These are phyloP conservation scores for Bothrops jararaca DNA, from an alignment of 2,113 vertebrate genomes.

Conservation along the genomic window DNA sequence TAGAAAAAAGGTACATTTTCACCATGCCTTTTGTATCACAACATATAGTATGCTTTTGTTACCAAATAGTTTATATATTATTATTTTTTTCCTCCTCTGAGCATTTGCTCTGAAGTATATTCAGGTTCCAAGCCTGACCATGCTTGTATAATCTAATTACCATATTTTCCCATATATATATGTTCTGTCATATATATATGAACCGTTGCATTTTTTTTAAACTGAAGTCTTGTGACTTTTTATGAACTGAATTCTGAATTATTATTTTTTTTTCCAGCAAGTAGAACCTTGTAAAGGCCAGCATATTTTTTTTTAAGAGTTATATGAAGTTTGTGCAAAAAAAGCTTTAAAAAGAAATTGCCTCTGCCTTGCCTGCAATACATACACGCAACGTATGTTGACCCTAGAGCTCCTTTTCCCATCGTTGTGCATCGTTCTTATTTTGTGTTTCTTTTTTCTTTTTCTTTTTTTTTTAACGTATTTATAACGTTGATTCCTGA, in stretches of 20 bases:
- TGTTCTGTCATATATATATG: conserved; percentile 47
- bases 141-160: conserved; percentile 80
- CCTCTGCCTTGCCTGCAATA: conserved; percentile 99
- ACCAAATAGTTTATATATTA: conserved; percentile 94
- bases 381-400: conserved; percentile 85
- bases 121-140: conserved; percentile 80
- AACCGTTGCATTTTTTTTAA: conserved; percentile 72
- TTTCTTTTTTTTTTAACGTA: conserved; percentile 67
- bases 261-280: conserved; percentile 71
- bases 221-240: conserved; percentile 79
- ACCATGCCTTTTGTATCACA: conserved; percentile 97
- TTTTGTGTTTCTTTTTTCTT: conserved; percentile 65
- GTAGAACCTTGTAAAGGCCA: conserved; percentile 89
- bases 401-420: conserved; percentile 74
- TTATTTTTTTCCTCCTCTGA: conserved; percentile 78
- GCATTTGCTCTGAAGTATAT: conserved; percentile 81
- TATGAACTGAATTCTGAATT: conserved; percentile 70
- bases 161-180: conserved; percentile 74
- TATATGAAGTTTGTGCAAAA: conserved; percentile 98
- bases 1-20: conserved; percentile 98
- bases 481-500: conserved; percentile 78
- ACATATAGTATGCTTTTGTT: conserved; percentile 98
- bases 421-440: conserved; percentile 73
- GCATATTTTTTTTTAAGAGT: conserved; percentile 86
- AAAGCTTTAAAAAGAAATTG: conserved; percentile 95